phyloP scores from a whole-genome alignment of 2,797 vertebrate species.

The Delichon dasypus region DNA sequence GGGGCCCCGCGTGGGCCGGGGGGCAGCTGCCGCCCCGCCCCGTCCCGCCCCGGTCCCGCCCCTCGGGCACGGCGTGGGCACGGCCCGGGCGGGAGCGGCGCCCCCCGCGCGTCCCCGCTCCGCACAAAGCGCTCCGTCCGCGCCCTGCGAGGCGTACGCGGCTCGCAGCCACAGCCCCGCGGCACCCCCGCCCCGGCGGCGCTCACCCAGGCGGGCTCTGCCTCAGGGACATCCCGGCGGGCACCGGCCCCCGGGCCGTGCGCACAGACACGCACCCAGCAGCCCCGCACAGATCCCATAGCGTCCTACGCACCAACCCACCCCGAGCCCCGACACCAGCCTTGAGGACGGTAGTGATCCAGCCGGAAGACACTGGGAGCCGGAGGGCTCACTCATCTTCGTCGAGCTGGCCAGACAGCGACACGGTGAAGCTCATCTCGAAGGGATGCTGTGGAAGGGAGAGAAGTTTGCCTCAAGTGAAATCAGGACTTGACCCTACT shows the following conservation, averaged over 20 bases:
- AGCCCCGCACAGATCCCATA: accelerated
- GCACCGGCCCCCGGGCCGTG: not conserved
- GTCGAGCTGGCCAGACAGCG: not conserved
- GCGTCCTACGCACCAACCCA: not conserved
- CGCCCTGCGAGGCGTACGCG: not conserved
- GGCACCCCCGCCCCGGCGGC: not conserved
- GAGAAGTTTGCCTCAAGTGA: not conserved
- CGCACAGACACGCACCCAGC: not conserved
- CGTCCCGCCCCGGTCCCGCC: not conserved
- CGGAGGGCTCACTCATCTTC: not conserved
- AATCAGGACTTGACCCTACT: not conserved
- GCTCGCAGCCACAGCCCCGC: not conserved
- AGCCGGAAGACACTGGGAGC: not conserved
- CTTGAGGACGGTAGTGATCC: not conserved
- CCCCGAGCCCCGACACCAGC: not conserved
- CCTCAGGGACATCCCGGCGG: not conserved
- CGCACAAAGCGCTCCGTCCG: not conserved
- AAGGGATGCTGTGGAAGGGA: not conserved
- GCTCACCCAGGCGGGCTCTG: not conserved
- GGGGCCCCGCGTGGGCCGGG: not conserved
- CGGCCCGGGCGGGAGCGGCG: not conserved
- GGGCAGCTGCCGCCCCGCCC: not conserved
- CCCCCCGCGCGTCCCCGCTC: not conserved
- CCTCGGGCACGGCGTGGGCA: not conserved
- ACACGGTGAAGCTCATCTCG: not conserved